Conservation (phyloP, 2,888 invertebrate species). For the Spodoptera littoralis region DNA sequence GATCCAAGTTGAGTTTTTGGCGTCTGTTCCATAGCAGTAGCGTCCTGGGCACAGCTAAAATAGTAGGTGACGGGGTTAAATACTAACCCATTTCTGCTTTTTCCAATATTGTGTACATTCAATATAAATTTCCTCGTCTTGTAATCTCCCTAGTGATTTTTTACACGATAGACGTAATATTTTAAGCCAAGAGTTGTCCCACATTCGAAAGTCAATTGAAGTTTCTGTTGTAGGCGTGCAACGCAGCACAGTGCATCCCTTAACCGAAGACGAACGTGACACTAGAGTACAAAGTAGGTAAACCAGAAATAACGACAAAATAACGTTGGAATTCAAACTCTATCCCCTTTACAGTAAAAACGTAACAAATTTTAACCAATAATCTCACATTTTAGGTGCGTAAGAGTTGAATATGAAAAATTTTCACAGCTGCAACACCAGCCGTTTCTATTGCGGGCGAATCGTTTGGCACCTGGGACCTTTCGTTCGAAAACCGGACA, state of each 20-base stretch:
- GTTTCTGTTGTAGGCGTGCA: conserved; percentile 32
- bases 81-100: too few relatives aligned
- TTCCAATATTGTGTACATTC: too few relatives aligned
- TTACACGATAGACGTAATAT: too few relatives aligned
- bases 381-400: conserved; percentile 73
- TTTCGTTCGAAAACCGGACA: conserved; percentile 73
- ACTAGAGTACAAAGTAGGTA: conserved; percentile 32
- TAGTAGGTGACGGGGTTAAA: too few relatives aligned
- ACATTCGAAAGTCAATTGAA: conserved; percentile 9
- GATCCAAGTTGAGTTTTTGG: too few relatives aligned
- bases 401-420: conserved; percentile 78
- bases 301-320: not conserved
- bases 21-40: too few relatives aligned
- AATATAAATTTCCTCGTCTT: too few relatives aligned
- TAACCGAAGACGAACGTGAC: conserved; percentile 27
- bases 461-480: conserved; percentile 68
- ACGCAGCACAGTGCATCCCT: conserved; percentile 22
- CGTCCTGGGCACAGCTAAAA: too few relatives aligned
- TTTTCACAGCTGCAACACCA: conserved; percentile 82
- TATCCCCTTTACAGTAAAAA: too few relatives aligned
- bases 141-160: too few relatives aligned
- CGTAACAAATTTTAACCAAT: conserved; percentile 18
- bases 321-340: too few relatives aligned
- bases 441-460: conserved; percentile 66
- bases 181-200: not conserved